These are phyloP conservation scores for Callyntrura guangdongensis DNA, from an alignment of 2,888 invertebrate genomes.

Conservation along the genomic window DNA sequence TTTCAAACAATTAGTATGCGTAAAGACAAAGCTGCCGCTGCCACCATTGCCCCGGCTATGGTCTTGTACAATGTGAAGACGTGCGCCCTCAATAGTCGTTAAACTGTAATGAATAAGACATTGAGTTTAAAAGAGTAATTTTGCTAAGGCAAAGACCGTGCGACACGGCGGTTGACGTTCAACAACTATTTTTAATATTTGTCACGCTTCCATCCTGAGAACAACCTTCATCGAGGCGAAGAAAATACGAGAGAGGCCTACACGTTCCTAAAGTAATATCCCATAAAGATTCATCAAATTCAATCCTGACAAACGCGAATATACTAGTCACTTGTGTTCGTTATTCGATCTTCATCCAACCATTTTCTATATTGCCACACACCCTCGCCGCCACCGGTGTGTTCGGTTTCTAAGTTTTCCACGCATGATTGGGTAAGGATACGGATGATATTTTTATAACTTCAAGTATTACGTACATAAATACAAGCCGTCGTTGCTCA, in stretches of 20 bases:
- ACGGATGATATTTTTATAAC: conserved; percentile 60
- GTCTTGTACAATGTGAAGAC: neutral
- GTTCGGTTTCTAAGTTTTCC: conserved; percentile 47
- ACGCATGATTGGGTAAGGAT: conserved; percentile 49
- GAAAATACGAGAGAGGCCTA: conserved; percentile 35
- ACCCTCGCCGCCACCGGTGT: neutral
- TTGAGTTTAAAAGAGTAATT: conserved; percentile 33
- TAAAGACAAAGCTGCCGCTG: neutral
- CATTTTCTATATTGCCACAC: neutral
- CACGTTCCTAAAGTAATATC: conserved; percentile 69
- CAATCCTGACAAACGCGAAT: conserved; percentile 51
- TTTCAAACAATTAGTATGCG: too few species aligned
- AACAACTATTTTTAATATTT: conserved; percentile 68
- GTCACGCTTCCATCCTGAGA: conserved; percentile 63
- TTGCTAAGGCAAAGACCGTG: conserved; percentile 5
- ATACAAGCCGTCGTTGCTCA: conserved; percentile 43
- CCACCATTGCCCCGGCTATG: too few species aligned
- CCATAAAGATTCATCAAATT: conserved; percentile 73
- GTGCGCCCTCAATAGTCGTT: neutral
- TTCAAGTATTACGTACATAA: conserved; percentile 46
- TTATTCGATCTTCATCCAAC: neutral
- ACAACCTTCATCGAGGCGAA: conserved; percentile 20
- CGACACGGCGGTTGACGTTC: conserved; percentile 34
- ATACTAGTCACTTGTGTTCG: conserved; percentile 11
- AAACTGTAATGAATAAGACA: conserved; percentile 15